A percentile compares a stretch with the other conserved stretches of the same genome.
These are phyloP conservation scores for Caenorhabditis imperialis DNA, from an alignment of 2,888 invertebrate genomes.

Conservation along the genomic window DNA sequence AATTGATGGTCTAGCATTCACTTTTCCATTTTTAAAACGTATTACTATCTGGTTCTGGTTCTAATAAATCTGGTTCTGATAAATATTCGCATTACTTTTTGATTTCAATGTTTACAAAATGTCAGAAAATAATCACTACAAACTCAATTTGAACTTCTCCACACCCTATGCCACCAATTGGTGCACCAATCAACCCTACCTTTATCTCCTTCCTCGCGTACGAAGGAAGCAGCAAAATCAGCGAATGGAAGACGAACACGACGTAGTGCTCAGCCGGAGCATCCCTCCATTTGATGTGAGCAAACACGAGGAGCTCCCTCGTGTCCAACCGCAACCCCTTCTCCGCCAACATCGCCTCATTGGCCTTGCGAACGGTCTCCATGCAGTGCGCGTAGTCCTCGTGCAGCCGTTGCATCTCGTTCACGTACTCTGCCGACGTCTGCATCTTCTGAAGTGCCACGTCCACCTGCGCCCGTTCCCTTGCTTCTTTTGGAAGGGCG, in stretches of 20 bases:
- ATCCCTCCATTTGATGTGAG: slow-evolving; percentile 64
- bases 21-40: no score
- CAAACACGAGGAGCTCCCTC: slow-evolving; percentile 63
- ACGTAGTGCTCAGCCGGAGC: slow-evolving; percentile 63
- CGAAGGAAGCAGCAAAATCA: slow-evolving; percentile 63
- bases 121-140: no score
- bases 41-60: no score
- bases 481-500: slow-evolving; percentile 54
- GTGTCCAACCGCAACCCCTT: slow-evolving; percentile 65
- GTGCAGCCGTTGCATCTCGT: slow-evolving; percentile 74
- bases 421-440: slow-evolving; percentile 72
- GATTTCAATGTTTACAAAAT: no score
- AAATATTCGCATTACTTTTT: no score
- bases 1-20: no score
- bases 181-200: no score
- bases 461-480: slow-evolving; percentile 62
- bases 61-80: no score
- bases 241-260: slow-evolving; percentile 65
- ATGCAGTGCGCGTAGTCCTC: slow-evolving; percentile 69
- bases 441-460: slow-evolving; percentile 70
- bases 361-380: slow-evolving; percentile 52
- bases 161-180: no score
- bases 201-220: slow-evolving; percentile 56
- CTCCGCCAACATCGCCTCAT: slow-evolving; percentile 51
- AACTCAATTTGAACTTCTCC: no score